phyloP scores from a whole-genome alignment of 2,113 vertebrate genomes.

The Gavia stellata region DNA sequence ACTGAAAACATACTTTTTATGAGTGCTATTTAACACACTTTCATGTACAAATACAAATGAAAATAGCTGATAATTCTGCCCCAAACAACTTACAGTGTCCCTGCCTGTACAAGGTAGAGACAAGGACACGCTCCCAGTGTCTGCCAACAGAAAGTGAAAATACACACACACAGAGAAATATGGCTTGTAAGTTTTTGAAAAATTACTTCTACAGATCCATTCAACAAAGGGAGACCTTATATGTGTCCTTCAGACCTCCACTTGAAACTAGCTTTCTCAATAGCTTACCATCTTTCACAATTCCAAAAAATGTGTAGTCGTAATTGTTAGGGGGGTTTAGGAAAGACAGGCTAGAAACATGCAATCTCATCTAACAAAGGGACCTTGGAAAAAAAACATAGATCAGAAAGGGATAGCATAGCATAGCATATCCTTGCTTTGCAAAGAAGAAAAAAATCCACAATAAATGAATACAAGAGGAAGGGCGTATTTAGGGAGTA shows the following conservation, averaged over 20 bases:
- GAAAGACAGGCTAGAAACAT: not conserved
- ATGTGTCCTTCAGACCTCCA: not conserved
- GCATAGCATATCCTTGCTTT: not conserved
- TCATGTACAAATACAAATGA: not conserved
- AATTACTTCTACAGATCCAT: not conserved
- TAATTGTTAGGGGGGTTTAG: not conserved
- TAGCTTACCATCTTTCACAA: not conserved
- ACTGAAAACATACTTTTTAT: not conserved
- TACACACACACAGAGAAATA: not conserved
- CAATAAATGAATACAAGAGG: not conserved
- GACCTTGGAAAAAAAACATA: not conserved
- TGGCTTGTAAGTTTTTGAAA: not conserved
- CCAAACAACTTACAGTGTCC: not conserved
- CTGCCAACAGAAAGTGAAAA: not conserved
- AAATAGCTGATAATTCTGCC: not conserved
- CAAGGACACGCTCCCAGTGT: not conserved
- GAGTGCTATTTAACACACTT: not conserved
- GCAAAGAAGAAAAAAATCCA: not conserved
- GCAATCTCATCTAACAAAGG: not conserved
- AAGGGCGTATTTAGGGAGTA: not conserved
- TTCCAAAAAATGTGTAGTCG: rapidly evolving
- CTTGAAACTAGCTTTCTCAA: not conserved
- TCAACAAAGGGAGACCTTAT: not conserved
- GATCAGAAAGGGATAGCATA: not conserved
- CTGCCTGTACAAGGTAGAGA: not conserved